Evolutionary conservation across 2,113 vertebrate genomes (phyloP).

Genomic region (Pelecanus crispus): DNA sequence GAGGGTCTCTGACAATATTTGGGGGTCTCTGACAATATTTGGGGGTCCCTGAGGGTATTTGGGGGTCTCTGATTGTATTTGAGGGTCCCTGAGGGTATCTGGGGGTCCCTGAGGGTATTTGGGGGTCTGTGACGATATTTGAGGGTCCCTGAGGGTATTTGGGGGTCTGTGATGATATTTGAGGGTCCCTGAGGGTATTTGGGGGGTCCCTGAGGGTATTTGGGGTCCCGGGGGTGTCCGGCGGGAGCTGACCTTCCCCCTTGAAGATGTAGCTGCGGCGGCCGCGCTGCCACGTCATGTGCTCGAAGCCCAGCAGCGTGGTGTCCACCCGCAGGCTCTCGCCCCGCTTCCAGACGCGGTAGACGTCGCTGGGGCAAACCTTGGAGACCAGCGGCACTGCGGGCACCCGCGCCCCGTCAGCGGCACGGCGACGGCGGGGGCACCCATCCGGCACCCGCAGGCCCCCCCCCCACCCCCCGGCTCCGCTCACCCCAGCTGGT

Average conservation of each 20-base stretch:
- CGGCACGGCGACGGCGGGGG: rapidly evolving
- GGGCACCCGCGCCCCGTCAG: not conserved
- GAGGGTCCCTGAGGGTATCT: too few relatives aligned
- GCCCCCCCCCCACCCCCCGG: too few relatives aligned
- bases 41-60: not conserved
- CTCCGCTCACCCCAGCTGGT: slow-evolving; percentile 91
- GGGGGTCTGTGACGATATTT: too few relatives aligned
- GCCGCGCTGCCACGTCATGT: slow-evolving; percentile 96
- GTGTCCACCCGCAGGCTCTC: slow-evolving; percentile 92
- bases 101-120: too few relatives aligned
- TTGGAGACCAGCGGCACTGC: slow-evolving; percentile 93
- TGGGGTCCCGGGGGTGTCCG: rapidly evolving
- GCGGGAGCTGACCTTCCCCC: slow-evolving; percentile 79
- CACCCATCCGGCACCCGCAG: too few relatives aligned
- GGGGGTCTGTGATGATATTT: too few relatives aligned
- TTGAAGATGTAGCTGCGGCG: slow-evolving; percentile 95
- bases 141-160: too few relatives aligned
- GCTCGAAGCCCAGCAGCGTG: slow-evolving; percentile 91
- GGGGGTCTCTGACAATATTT: too few relatives aligned
- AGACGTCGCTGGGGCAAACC: slow-evolving; percentile 93
- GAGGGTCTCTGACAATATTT: too few relatives aligned
- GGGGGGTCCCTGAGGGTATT: too few relatives aligned
- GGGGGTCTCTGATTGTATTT: too few relatives aligned
- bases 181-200: too few relatives aligned
- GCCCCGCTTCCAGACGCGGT: slow-evolving; percentile 93